These are phyloP conservation scores for Lepus oiostolus DNA, from an alignment of 2,797 vertebrate species.

Conservation along the genomic window DNA sequence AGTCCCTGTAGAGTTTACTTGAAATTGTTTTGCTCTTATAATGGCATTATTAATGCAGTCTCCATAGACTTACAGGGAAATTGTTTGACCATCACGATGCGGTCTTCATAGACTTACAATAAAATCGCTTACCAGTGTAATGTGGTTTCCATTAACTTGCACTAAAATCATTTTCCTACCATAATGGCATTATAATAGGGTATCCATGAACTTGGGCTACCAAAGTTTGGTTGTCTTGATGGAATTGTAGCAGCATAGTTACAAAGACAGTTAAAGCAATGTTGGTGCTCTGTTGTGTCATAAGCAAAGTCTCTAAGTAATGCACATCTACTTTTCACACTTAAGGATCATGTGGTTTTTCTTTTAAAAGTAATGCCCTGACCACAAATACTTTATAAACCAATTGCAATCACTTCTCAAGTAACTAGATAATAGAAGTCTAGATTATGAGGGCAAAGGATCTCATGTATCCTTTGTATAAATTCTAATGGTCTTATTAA, in stretches of 20 bases:
- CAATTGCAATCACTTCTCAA: conserved; percentile 61
- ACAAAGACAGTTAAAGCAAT: conserved; percentile 79
- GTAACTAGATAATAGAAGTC: conserved; percentile 31
- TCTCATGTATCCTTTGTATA: not conserved
- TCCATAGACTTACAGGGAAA: conserved; percentile 88
- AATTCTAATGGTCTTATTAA: conserved; percentile 24
- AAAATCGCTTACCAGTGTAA: conserved; percentile 89
- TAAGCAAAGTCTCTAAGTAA: conserved; percentile 77
- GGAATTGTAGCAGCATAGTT: conserved; percentile 62
- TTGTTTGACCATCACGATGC: conserved; percentile 90
- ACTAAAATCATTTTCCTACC: conserved; percentile 89
- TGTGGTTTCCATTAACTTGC: conserved; percentile 90
- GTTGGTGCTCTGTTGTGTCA: conserved; percentile 74
- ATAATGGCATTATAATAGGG: conserved; percentile 87
- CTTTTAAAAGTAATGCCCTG: conserved; percentile 74
- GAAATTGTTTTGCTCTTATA: conserved; percentile 90
- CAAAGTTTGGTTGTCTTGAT: conserved; percentile 85
- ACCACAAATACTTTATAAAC: conserved; percentile 76
- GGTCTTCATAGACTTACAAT: conserved; percentile 89
- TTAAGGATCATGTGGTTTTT: conserved; percentile 79
- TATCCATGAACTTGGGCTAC: conserved; percentile 87
- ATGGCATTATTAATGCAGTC: conserved; percentile 91
- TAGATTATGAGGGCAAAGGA: conserved; percentile 22
- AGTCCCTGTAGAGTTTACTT: conserved; percentile 87
- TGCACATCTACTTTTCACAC: conserved; percentile 81